Conservation (phyloP, 2,797 vertebrate genomes). For the Trachops cirrhosus region DNA sequence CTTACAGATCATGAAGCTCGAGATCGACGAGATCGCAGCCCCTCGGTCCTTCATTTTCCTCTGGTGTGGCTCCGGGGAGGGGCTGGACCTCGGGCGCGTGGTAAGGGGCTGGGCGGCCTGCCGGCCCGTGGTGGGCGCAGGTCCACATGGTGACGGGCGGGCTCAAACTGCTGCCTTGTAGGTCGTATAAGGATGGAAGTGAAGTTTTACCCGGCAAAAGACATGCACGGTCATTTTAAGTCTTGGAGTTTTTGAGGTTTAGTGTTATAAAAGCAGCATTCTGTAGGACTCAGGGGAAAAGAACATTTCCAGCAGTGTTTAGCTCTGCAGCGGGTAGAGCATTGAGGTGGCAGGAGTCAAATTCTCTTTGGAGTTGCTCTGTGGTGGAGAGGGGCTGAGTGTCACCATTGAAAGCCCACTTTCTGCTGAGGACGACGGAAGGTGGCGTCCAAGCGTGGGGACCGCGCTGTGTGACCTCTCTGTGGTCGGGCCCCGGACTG, state of each 20-base stretch:
- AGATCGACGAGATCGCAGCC: constrained; percentile 97
- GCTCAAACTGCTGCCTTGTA: background rate
- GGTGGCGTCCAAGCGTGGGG: background rate
- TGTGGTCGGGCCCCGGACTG: background rate
- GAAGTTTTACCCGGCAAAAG: background rate
- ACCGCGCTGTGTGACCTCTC: background rate
- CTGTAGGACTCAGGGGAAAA: background rate
- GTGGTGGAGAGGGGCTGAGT: background rate
- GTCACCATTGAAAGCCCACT: background rate
- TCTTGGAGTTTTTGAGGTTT: background rate
- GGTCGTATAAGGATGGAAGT: background rate
- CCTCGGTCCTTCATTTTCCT: constrained; percentile 96
- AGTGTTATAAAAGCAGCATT: background rate
- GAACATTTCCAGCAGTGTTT: background rate
- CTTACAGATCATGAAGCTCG: constrained; percentile 96
- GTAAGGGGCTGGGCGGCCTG: constrained; percentile 83
- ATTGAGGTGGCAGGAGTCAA: background rate
- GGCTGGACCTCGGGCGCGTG: constrained; percentile 96
- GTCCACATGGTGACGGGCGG: background rate
- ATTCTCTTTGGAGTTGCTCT: background rate
- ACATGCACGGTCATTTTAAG: background rate
- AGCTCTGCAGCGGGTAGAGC: background rate
- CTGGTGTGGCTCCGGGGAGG: constrained; percentile 98
- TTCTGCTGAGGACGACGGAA: background rate
- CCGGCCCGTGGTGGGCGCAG: background rate